Conservation (phyloP, 2,113 vertebrate species). For the Sminthopsis crassicaudata region DNA sequence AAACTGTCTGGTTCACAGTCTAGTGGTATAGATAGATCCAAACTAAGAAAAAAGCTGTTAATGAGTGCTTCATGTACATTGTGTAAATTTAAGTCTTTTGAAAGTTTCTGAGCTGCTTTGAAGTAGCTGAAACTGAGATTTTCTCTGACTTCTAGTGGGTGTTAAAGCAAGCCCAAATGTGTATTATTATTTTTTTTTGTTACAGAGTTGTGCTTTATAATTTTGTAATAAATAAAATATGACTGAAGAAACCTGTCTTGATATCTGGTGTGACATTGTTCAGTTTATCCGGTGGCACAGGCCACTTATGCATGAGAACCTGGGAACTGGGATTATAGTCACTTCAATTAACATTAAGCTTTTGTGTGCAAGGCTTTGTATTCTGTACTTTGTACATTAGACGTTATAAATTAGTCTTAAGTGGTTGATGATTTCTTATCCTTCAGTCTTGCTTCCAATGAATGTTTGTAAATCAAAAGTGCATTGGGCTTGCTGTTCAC, state of each 20-base stretch:
- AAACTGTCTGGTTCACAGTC: conserved; percentile 58
- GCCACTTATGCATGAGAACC: not conserved
- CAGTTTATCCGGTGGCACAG: too few species aligned
- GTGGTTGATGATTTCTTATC: not conserved
- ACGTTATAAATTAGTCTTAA: not conserved
- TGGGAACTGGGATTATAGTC: not conserved
- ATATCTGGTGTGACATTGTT: conserved; percentile 29
- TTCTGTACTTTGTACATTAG: not conserved
- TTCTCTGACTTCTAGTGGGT: conserved; percentile 73
- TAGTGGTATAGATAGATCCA: conserved; percentile 74
- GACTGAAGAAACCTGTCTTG: conserved; percentile 68
- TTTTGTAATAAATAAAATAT: conserved; percentile 88
- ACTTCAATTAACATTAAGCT: not conserved
- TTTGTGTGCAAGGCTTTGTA: not conserved
- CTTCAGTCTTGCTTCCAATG: not conserved
- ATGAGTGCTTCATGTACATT: conserved; percentile 76
- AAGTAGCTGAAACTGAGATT: conserved; percentile 78
- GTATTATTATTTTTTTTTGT: conserved; percentile 74
- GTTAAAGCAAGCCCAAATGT: conserved; percentile 72
- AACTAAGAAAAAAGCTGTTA: conserved; percentile 74
- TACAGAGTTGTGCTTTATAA: conserved; percentile 85
- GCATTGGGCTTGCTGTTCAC: not conserved
- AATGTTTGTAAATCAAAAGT: not conserved
- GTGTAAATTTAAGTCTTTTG: conserved; percentile 72
- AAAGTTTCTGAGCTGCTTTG: conserved; percentile 80